Evolutionary conservation across 1,140 invertebrate species (phyloP), one percentile per base, ranked within the genome.

Genomic region (Drepana arcuata): DNA sequence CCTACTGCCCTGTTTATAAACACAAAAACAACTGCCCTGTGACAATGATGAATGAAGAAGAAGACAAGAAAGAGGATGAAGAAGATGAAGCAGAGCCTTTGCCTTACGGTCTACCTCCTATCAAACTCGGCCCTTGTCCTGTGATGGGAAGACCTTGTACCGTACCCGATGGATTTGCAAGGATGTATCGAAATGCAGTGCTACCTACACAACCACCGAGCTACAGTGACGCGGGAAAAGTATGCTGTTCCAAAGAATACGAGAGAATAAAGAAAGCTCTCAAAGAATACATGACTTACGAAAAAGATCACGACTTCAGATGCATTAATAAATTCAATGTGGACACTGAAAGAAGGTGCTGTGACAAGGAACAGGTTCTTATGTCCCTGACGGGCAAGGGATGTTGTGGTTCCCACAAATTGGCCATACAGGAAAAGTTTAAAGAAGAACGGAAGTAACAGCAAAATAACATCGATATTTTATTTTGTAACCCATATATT

Each of bases 161-260:
- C 29, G 55, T 65, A 2, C 70, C 74, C 14, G 78, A 82, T 41
- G 78, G 78, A 7, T 82, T 79, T 38, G 67, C 78, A n/a, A 67
- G 68, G 43, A 82, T 82, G 78, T 82, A 82, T 23, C 79, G 70
- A 29, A 78, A 42, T 10, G 78, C 65, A 7, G 62, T 55, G 7
- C 35, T 63, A 29, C 59, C 68, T 16, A 12, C 62, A 6, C 48
- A 51, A 28, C 73, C 74, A 11, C 65, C 64, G 0, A 82, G 74
- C 40, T 80, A 77, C 31, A 77, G 64, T 26, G 63, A 77, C 10
- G 67, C 73, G 12, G 73, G 78, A 2, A 78, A 78, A 60, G 59
- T 79, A 14, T 79, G 74, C 25, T 82, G 78, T 48, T 82, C 78
- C 0, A 79, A 71, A 34, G 74, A 79, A 39, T 82, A 69, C 29